These are phyloP conservation scores for Platynereis dumerilii DNA, from an alignment of 2,888 invertebrate genomes.

Conservation along the genomic window DNA sequence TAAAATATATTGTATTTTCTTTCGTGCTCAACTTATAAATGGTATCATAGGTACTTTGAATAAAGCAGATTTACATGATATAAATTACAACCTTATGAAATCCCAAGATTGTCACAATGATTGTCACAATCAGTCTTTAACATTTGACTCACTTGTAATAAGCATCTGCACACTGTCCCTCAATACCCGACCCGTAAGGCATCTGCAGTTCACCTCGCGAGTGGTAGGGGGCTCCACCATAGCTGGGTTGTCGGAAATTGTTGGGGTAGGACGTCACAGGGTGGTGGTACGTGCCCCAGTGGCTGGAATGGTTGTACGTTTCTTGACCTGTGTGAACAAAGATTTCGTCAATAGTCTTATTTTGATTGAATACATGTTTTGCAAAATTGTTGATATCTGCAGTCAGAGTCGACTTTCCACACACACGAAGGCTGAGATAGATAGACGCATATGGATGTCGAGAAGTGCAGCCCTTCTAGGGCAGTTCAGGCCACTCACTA, in stretches of 20 bases:
- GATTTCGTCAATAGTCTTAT: too few relatives aligned
- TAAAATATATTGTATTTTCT: too few relatives aligned
- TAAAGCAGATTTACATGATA: not conserved
- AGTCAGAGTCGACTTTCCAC: too few relatives aligned
- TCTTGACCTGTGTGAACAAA: constrained; percentile 1
- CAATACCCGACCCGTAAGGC: not conserved
- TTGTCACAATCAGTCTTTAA: not conserved
- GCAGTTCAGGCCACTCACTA: too few relatives aligned
- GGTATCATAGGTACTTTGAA: too few relatives aligned
- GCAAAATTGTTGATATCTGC: too few relatives aligned
- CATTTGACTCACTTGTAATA: constrained; percentile 5
- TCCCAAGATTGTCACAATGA: not conserved
- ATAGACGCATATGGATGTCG: too few relatives aligned
- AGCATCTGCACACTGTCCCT: not conserved
- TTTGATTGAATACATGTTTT: too few relatives aligned
- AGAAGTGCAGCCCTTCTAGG: too few relatives aligned
- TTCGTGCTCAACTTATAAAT: too few relatives aligned
- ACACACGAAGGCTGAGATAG: too few relatives aligned
- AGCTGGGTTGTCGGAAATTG: not conserved
- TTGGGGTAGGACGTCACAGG: not conserved
- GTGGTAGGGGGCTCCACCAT: constrained; percentile 9
- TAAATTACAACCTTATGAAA: not conserved
- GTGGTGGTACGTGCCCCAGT: not conserved
- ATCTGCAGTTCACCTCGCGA: not conserved
- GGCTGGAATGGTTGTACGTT: not conserved